A percentile compares a stretch with the other conserved stretches of the same genome.
Evolutionary conservation across 1,140 invertebrate species (phyloP).

Genomic region (Philopotamus ludificatus): DNA sequence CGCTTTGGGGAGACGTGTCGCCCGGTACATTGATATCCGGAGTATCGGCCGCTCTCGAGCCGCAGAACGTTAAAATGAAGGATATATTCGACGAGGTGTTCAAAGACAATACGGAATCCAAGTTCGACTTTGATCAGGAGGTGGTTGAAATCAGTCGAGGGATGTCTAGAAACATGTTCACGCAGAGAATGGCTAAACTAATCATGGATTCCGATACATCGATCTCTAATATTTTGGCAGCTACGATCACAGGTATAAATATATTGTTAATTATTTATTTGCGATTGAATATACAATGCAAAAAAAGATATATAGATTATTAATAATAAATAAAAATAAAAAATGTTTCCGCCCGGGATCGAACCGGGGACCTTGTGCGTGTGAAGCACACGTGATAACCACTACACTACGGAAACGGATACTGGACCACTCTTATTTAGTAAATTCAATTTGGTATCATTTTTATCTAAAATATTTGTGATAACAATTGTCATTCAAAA

Average conservation of each 20-base stretch:
- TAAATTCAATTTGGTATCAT: no score
- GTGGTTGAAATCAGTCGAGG: conserved; percentile 2
- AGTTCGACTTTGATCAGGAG: background rate
- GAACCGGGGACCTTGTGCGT: conserved; percentile 81
- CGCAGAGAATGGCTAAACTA: conserved; percentile 23
- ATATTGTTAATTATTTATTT: no score
- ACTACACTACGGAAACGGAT: conserved; percentile 42
- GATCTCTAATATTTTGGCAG: conserved; percentile 36
- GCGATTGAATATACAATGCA: no score
- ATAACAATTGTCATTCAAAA: background rate
- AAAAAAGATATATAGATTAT: background rate
- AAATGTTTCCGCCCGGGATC: conserved; percentile 73
- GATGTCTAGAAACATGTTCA: no score
- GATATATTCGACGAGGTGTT: conserved; percentile 21
- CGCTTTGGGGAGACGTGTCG: conserved; percentile 59
- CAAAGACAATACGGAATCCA: background rate
- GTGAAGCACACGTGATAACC: conserved; percentile 49
- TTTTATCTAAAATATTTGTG: background rate
- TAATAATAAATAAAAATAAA: conserved; percentile 21
- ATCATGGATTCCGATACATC: conserved; percentile 17
- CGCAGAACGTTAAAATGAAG: conserved; percentile 53
- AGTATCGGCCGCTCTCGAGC: conserved; percentile 59
- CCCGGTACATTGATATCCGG: conserved; percentile 59
- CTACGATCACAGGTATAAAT: conserved; percentile 33
- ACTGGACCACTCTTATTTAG: no score